A percentile compares a stretch with the other conserved stretches of the same genome.
Evolutionary conservation across 2,113 vertebrate species (phyloP).

Genomic region (Misgurnus anguillicaudatus): DNA sequence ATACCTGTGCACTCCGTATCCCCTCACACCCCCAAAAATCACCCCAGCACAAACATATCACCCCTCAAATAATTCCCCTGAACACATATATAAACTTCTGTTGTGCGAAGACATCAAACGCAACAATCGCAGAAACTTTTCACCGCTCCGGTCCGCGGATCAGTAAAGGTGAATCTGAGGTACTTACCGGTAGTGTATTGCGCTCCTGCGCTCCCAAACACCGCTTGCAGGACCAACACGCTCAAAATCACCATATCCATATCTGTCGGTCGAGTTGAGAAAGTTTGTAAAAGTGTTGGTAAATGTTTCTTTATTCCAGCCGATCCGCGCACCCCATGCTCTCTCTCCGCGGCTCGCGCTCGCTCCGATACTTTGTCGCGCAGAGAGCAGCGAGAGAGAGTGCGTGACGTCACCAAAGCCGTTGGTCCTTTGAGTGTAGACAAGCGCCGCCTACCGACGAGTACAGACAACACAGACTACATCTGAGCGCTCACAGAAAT

Average conservation of each 20-base stretch:
- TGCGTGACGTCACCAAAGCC: slow-evolving; percentile 54
- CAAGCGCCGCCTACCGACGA: slow-evolving; percentile 28
- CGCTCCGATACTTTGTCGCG: slow-evolving; percentile 55
- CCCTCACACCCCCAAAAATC: neutral
- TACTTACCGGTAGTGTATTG: slow-evolving; percentile 58
- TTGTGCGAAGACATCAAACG: neutral
- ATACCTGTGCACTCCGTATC: neutral
- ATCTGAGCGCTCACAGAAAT: neutral
- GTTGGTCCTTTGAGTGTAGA: neutral
- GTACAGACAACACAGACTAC: neutral
- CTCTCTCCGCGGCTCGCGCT: slow-evolving; percentile 17
- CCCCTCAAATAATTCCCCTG: neutral
- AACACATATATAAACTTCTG: neutral
- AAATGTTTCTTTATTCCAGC: slow-evolving; percentile 54
- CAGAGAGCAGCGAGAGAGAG: slow-evolving; percentile 48
- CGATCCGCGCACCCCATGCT: slow-evolving; percentile 55
- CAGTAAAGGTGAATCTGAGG: slow-evolving; percentile 15
- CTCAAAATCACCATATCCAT: slow-evolving; percentile 53
- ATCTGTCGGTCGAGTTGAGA: slow-evolving; percentile 48
- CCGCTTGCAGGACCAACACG: slow-evolving; percentile 32
- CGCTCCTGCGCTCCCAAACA: slow-evolving; percentile 32
- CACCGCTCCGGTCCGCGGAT: slow-evolving; percentile 6
- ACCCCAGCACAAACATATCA: neutral
- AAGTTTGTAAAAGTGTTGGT: slow-evolving; percentile 52
- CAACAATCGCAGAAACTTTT: slow-evolving; percentile 31